Evolutionary conservation across 2,113 vertebrate genomes (phyloP).

Genomic region (Gavialis gangeticus): DNA sequence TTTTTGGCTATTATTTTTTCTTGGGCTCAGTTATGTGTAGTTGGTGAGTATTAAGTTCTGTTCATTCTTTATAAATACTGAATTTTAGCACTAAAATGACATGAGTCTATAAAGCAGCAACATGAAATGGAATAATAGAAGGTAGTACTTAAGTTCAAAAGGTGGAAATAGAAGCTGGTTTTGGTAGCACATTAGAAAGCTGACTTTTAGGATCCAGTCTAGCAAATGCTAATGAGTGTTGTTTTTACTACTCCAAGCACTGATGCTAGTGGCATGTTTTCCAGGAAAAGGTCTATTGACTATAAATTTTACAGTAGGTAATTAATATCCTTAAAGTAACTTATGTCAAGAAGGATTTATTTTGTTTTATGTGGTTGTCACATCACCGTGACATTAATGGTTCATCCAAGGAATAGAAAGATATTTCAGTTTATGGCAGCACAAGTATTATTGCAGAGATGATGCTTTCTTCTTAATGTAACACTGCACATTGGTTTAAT

Average conservation of each 20-base stretch:
- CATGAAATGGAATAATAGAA: neutral
- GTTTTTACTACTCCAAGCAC: neutral
- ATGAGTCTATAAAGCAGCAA: neutral
- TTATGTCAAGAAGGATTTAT: neutral
- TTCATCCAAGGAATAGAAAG: neutral
- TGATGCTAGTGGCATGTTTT: neutral
- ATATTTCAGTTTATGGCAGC: neutral
- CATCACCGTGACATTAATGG: neutral
- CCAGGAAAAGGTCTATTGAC: neutral
- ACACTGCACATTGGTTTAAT: neutral
- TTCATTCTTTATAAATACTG: constrained; percentile 16
- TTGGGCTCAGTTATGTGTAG: constrained; percentile 68
- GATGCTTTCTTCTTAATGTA: neutral
- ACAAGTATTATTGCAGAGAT: neutral
- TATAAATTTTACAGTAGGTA: neutral
- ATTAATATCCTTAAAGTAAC: neutral
- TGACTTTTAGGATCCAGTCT: neutral
- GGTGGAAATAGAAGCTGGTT: neutral
- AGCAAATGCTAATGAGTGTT: neutral
- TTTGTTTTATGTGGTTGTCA: neutral
- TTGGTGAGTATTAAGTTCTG: constrained; percentile 76
- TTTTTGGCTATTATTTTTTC: constrained; percentile 70
- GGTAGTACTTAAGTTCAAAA: neutral
- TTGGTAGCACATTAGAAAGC: neutral
- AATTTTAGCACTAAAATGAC: constrained; percentile 11